phyloP scores from a whole-genome alignment of 2,113 vertebrate genomes.

The Bombycilla garrulus region DNA sequence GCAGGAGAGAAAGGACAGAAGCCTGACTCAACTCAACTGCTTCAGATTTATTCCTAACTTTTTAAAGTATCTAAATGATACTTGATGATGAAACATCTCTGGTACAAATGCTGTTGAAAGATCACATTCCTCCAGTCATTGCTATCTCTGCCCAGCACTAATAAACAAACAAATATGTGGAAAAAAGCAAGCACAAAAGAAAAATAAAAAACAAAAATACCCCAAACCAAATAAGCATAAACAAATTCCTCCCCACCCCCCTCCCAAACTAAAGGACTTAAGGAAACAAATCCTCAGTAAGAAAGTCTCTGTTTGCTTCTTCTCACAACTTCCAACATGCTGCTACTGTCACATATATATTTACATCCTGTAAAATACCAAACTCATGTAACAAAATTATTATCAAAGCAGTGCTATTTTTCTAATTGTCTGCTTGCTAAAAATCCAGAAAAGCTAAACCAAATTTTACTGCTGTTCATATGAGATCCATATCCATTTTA shows the following conservation, averaged over 20 bases:
- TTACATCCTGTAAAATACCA: not conserved
- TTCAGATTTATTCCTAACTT: not conserved
- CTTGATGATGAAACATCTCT: not conserved
- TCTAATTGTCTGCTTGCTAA: not conserved
- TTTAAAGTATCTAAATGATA: not conserved
- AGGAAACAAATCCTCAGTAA: not conserved
- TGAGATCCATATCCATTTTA: not conserved
- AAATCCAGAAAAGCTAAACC: not conserved
- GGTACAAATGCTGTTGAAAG: not conserved
- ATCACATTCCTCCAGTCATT: not conserved
- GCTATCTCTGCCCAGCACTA: not conserved
- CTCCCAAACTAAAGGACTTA: not conserved
- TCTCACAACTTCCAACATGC: not conserved
- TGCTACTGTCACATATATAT: not conserved
- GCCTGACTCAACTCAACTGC: not conserved
- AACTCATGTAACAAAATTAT: not conserved
- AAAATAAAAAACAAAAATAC: not conserved
- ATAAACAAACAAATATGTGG: not conserved
- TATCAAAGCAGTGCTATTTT: not conserved
- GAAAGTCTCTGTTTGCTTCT: not conserved
- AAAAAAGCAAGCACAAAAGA: not conserved
- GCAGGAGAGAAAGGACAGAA: not conserved
- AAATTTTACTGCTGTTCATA: not conserved
- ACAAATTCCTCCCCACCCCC: rapidly evolving
- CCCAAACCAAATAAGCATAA: not conserved